Evolutionary conservation across 1,140 invertebrate species (phyloP), one percentile per base, ranked within the genome.

Genomic region (Neuroterus valhalla): DNA sequence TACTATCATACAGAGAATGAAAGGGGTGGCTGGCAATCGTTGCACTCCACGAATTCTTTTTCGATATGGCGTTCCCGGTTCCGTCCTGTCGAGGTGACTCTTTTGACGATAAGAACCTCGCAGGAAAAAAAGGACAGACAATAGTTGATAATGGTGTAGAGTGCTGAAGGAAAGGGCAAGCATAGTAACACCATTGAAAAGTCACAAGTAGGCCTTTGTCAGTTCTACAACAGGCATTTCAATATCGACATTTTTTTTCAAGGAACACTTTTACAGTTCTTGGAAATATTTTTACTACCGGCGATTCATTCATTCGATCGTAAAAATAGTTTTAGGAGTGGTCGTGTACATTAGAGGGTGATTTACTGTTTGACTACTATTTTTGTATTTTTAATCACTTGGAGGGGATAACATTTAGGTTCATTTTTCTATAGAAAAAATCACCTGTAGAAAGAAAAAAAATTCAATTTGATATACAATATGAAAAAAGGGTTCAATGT

Each of bases 21-120:
- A 79, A 84, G 77, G 82, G 78, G 82, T 82, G 74, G 71, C 48
- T 72, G 50, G 62, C 68, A 71, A 48, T 71, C 48, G 70, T 19
- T 42, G 71, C 50, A 21, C 26, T 62, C 55, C 12, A 62, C 21
- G 55, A 62, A 42, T 70, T 72, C 45, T 76, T 70, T 78, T 71
- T 75, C 76, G 68, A 71, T 74, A 67, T 70, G 69, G 15, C 68
- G 71, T 76, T 75, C 71, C 66, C 11, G 62, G 71, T 76, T 75
- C 71, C 66, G 55, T 76, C 67, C 55, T 68, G n/a, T 69, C 66
- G 66, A 17, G 38, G 43, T 62, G 68, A 21, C 68, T 69, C 26
- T 48, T 48, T 69, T 46, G 17, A 15, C 42, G 46, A 69, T 48
- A 68, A 46, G 43, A 26, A 31, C 26, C 26, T 62, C 26, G 12